These are phyloP conservation scores for Plutomurus gul DNA, from an alignment of 1,140 invertebrate genomes.

Conservation along the genomic window DNA sequence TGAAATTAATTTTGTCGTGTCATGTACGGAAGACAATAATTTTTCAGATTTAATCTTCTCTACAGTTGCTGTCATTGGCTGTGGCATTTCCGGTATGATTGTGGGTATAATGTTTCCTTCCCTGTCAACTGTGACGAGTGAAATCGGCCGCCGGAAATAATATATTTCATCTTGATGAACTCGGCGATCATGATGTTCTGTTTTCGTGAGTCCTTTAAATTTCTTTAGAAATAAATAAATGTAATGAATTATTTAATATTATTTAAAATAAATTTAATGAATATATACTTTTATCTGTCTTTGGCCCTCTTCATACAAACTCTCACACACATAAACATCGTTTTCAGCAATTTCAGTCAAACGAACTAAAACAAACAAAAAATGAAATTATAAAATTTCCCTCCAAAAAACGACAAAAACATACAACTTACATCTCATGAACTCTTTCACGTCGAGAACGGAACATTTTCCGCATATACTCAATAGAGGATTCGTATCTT, in stretches of 20 bases:
- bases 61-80: conserved; percentile 34
- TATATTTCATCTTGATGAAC: conserved; percentile 94
- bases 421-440: conserved; percentile 72
- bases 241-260: no score
- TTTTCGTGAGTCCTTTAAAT: conserved; percentile 79
- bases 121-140: conserved; percentile 41
- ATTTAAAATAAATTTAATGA: no score
- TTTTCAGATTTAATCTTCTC: conserved; percentile 32
- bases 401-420: neutral
- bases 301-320: conserved; percentile 86
- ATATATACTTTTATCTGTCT: conserved; percentile 76
- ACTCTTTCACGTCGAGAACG: conserved; percentile 89
- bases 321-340: conserved; percentile 93
- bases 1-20: no score
- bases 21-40: no score
- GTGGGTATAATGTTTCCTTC: conserved; percentile 48
- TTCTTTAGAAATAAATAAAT: no score
- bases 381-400: neutral
- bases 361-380: conserved; percentile 67
- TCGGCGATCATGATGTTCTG: conserved; percentile 70
- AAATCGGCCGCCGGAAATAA: conserved; percentile 76
- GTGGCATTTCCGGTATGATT: conserved; percentile 48
- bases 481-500: conserved; percentile 87
- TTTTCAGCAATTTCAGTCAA: conserved; percentile 91
- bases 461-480: conserved; percentile 89